Evolutionary conservation across 2,113 vertebrate genomes (phyloP).

Genomic region (Lates calcarifer): DNA sequence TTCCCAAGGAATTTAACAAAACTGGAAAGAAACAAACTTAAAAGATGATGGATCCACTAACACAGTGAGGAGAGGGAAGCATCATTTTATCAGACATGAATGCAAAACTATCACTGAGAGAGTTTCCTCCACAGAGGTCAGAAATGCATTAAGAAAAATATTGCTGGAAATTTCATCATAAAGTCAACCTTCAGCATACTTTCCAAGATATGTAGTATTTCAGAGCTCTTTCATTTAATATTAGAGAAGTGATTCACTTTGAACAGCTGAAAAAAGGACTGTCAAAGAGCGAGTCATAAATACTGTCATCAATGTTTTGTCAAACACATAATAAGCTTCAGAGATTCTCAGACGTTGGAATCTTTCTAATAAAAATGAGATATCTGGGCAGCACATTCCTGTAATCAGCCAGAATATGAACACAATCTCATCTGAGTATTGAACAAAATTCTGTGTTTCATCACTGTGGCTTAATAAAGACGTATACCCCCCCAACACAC

Average conservation of each 20-base stretch:
- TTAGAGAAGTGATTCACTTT: background rate
- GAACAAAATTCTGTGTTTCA: background rate
- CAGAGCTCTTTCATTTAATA: conserved; percentile 15
- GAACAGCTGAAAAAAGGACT: background rate
- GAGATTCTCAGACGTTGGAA: background rate
- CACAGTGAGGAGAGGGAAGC: conserved; percentile 8
- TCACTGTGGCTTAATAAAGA: conserved; percentile 53
- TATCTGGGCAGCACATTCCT: background rate
- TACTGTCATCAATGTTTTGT: background rate
- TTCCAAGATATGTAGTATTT: conserved; percentile 20
- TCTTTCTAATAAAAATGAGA: too few species aligned
- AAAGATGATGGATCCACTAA: conserved; percentile 24
- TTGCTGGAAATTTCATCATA: conserved; percentile 56
- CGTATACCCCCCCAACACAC: background rate
- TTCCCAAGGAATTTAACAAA: conserved; percentile 17
- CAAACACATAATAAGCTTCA: background rate
- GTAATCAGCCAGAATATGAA: conserved; percentile 29
- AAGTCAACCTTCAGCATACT: conserved; percentile 21
- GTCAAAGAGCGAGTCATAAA: background rate
- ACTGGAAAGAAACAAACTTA: conserved; percentile 6
- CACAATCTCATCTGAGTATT: conserved; percentile 1
- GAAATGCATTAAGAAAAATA: conserved; percentile 9
- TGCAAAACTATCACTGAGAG: conserved; percentile 7
- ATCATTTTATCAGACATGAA: conserved; percentile 8
- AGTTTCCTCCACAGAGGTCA: conserved; percentile 15